Conservation (phyloP, 2,888 invertebrate species). For the Papilio protenor region DNA sequence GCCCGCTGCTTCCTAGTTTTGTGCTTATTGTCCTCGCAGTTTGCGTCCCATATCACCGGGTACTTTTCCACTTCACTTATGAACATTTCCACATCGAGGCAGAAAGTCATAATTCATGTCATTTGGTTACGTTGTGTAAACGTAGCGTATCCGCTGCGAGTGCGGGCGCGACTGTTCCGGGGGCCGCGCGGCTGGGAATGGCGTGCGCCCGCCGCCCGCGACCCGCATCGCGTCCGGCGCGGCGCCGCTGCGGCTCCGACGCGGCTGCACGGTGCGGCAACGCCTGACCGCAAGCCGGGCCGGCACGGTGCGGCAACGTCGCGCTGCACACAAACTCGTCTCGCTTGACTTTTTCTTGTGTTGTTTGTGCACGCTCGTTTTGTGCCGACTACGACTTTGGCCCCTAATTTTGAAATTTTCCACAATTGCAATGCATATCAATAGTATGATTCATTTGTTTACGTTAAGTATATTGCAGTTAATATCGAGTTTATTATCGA, state of each 20-base stretch:
- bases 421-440: background rate
- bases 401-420: conserved; percentile 18
- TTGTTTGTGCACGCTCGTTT: conserved; percentile 12
- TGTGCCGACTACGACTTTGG: conserved; percentile 20
- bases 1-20: conserved; percentile 61
- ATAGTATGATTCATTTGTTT: conserved; percentile 14
- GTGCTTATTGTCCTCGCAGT: conserved; percentile 59
- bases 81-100: conserved; percentile 66
- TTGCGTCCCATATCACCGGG: conserved; percentile 68
- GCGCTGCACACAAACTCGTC: conserved; percentile 41
- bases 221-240: conserved; percentile 54
- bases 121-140: conserved; percentile 44
- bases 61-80: conserved; percentile 70
- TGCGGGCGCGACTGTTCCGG: conserved; percentile 47
- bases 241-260: conserved; percentile 43
- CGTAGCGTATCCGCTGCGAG: conserved; percentile 53
- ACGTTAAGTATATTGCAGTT: background rate
- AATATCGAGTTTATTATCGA: background rate
- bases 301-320: conserved; percentile 45
- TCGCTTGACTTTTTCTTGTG: conserved; percentile 28
- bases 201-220: conserved; percentile 63
- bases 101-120: conserved; percentile 52
- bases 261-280: conserved; percentile 48
- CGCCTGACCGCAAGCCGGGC: background rate
- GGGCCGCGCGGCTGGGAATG: conserved; percentile 56